phyloP scores from a whole-genome alignment of 2,888 invertebrate genomes.

The Drosophila falleni region DNA sequence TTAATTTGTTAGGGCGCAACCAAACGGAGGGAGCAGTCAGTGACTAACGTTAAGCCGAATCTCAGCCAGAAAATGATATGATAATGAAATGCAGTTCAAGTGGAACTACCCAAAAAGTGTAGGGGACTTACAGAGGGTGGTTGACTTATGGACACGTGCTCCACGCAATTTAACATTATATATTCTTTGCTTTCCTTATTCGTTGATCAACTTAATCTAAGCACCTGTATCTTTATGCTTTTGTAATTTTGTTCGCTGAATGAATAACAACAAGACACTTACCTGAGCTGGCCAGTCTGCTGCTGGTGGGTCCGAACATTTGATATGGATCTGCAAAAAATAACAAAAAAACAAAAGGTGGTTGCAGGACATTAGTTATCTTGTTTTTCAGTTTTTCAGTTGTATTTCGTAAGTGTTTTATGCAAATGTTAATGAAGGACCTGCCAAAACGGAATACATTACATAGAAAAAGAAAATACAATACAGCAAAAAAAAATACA shows the following conservation, averaged over 20 bases:
- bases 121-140: background rate
- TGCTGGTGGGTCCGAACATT: slow-evolving; percentile 98
- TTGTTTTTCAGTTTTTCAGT: background rate
- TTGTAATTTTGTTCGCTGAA: slow-evolving; percentile 57
- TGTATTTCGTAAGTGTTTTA: slow-evolving; percentile 50
- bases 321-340: slow-evolving; percentile 95
- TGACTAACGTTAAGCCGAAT: slow-evolving; percentile 69
- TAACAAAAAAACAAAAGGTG: slow-evolving; percentile 11
- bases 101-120: background rate
- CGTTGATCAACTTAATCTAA: slow-evolving; percentile 71
- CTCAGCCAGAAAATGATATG: slow-evolving; percentile 79
- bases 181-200: slow-evolving; percentile 24
- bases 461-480: slow-evolving; percentile 21
- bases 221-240: slow-evolving; percentile 84
- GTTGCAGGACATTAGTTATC: slow-evolving; percentile 55
- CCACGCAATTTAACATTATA: slow-evolving; percentile 40
- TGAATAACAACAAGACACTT: slow-evolving; percentile 80
- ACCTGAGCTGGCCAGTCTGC: slow-evolving; percentile 98
- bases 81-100: slow-evolving; percentile 72
- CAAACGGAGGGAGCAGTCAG: slow-evolving; percentile 34
- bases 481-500: background rate
- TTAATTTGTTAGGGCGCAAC: slow-evolving; percentile 72
- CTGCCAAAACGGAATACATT: slow-evolving; percentile 68
- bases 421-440: slow-evolving; percentile 78
- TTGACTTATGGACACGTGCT: slow-evolving; percentile 45